Conservation (phyloP, 2,113 vertebrate genomes). For the Carassius carassius region DNA sequence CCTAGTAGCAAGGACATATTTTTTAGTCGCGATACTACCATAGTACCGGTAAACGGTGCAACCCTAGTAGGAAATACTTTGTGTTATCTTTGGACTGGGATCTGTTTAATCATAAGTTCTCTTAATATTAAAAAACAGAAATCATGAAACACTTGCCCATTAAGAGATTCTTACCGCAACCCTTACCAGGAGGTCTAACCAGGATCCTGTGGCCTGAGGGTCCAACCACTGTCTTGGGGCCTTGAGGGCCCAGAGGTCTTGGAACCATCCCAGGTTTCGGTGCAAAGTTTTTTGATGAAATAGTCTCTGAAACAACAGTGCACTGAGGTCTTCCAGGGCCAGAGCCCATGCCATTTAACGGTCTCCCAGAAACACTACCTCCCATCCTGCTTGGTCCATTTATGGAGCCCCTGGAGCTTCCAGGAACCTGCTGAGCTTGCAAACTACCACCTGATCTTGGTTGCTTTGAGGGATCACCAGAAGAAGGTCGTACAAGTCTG, state of each 20-base stretch:
- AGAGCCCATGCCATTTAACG: slow-evolving; percentile 59
- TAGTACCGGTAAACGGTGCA: too few species aligned
- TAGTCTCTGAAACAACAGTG: slow-evolving; percentile 95
- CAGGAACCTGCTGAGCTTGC: slow-evolving; percentile 54
- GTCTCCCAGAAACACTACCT: slow-evolving; percentile 48
- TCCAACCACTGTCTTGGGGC: slow-evolving; percentile 69
- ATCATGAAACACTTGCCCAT: not conserved
- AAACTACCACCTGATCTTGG: slow-evolving; percentile 52
- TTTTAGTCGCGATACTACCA: too few species aligned
- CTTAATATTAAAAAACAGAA: not conserved
- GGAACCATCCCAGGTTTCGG: slow-evolving; percentile 70
- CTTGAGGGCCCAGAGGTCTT: slow-evolving; percentile 50
- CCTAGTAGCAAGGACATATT: too few species aligned
- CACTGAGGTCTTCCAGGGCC: slow-evolving; percentile 83
- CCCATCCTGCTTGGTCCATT: slow-evolving; percentile 55
- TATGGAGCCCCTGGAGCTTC: slow-evolving; percentile 47
- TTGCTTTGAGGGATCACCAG: slow-evolving; percentile 52
- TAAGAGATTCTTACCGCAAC: too few species aligned
- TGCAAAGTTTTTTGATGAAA: slow-evolving; percentile 91
- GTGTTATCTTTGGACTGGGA: too few species aligned
- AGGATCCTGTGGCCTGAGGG: slow-evolving; percentile 64
- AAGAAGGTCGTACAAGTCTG: slow-evolving; percentile 57
- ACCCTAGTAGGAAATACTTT: too few species aligned
- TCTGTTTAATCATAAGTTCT: not conserved
- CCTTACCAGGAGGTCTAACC: slow-evolving; percentile 77